Base-by-base conservation (phyloP, 2,888 invertebrate genomes). In the Microctonus hyperodae region DNA sequence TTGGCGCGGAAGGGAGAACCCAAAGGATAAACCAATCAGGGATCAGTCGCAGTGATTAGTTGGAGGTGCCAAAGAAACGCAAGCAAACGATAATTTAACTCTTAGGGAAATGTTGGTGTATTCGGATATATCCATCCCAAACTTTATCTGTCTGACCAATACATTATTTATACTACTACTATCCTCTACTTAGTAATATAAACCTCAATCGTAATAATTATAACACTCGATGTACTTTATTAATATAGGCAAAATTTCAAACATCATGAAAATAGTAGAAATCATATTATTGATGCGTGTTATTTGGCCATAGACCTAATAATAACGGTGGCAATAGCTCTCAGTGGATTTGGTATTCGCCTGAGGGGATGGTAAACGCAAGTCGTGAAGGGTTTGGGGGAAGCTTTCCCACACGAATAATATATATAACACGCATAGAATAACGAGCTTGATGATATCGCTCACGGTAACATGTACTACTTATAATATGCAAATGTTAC, bases 401-500 rank as follows among this genome's bases (percentile, higher is more conserved):
- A 74, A 74, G 74, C 73, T 76, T 76, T 68, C 61, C 44, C 44
- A 64, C 65, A 64, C 76, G 76, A 80, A 79, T 79, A 68, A 74
- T 48, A 64, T 69, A 66, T 69, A 68, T 63, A 75, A 75, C 77
- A 78, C 78, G 75, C 77, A 81, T 74, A 73, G 77, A 77, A 78
- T 79, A 81, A 81, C 81, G 80, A 81, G 81, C 80, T 77, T 69
- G 79, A 83, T 82, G 75, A 79, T 82, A 83, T 83, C 83, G 75
- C 75, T 58, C 73, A 68, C 70, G 74, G 78, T 79, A 79, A 77
- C 81, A 73, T 82, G 83, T 79, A 81, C 80, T 82, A 83, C 83
- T 83, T 83, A 83, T 81, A 83, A 82, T 83, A 83, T 83, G 83
- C 82, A 83, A 83, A 83, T 83, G 78, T 74, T 70, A 73, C 63